Evolutionary conservation across 2,113 vertebrate species (phyloP), one percentile per base, ranked within the genome.

Genomic region (Desmodus rotundus): DNA sequence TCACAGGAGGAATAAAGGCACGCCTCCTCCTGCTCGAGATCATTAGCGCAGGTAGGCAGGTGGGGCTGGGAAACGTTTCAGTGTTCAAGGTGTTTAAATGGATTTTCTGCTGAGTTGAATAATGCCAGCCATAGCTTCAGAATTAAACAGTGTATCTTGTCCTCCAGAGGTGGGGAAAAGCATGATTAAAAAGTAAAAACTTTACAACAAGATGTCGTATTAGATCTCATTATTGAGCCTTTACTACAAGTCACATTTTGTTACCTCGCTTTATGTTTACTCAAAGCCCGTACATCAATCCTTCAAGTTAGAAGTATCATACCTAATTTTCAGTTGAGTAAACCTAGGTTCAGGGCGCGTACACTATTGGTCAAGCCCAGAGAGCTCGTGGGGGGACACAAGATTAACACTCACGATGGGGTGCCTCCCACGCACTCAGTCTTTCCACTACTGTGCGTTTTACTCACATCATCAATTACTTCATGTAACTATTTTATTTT

Each of bases 131-230:
- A 36, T 38, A 95, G 65, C 67, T 76, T 68, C 22, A 68, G 72
- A 72, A 65, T 22, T 88, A 88, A 87, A 72, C n/a, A 36, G 28
- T 94, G 22, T 63, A 38, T 85, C 26, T 92, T 77, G 72, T 36
- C 81, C 36, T 90, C 67, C 19, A 73, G 72, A 92, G 28, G 20
- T 17, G 95, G 50, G 19, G 38, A 47, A 67, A 92, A 90, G 68
- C 61, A 65, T 81, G 73, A 38, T 85, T 95, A 73, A 87, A 85
- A 65, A 52, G 24, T 95, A 65, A 89, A 92, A 92, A 11, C 7
- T 72, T 56, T 47, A 17, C 4, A 20, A 33, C 3, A 68, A 80
- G 73, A 58, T 43, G 3, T 84, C 31, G 7, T 24, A 63, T n/a
- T 17, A n/a, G 56, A 13, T 52, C 31, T 77, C 19, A 17, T 20